A percentile compares a stretch with the other conserved stretches of the same genome.
These are phyloP conservation scores for Caenorhabditis auriculariae DNA, from an alignment of 2,888 invertebrate genomes.

Conservation along the genomic window DNA sequence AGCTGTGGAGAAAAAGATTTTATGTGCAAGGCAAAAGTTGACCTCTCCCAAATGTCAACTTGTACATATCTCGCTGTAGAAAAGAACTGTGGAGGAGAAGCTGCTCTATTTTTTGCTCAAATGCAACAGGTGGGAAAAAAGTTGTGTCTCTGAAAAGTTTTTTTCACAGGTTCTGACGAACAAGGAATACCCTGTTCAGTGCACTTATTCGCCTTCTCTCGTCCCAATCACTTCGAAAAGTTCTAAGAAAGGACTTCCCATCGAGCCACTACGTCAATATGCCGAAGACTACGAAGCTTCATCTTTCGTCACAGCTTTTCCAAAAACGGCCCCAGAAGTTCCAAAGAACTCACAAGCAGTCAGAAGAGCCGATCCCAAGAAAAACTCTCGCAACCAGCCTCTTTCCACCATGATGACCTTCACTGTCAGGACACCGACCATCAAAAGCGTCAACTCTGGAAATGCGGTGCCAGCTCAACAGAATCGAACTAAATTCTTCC, in stretches of 20 bases:
- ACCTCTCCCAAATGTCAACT: slow-evolving; percentile 25
- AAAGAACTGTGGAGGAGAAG: slow-evolving; percentile 29
- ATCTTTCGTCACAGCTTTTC: slow-evolving; percentile 15
- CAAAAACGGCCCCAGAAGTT: background rate
- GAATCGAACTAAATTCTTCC: background rate
- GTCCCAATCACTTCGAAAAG: slow-evolving; percentile 8
- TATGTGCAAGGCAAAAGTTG: slow-evolving; percentile 22
- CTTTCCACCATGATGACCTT: background rate
- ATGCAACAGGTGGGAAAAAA: slow-evolving; percentile 38
- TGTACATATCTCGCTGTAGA: slow-evolving; percentile 34
- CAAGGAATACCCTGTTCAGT: slow-evolving; percentile 42
- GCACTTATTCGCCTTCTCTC: slow-evolving; percentile 22
- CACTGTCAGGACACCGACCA: background rate
- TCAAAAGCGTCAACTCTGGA: background rate
- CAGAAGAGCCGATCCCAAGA: background rate
- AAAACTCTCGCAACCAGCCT: background rate
- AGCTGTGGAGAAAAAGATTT: slow-evolving; percentile 12
- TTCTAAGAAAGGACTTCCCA: slow-evolving; percentile 17
- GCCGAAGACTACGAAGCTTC: slow-evolving; percentile 8
- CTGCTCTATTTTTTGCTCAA: slow-evolving; percentile 39
- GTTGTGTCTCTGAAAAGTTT: background rate
- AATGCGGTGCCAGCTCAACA: background rate
- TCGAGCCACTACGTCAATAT: slow-evolving; percentile 6
- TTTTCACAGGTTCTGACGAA: slow-evolving; percentile 30
- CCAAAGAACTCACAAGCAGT: background rate